A percentile compares a stretch with the other conserved stretches of the same genome.
Evolutionary conservation across 2,797 vertebrate species (phyloP).

Genomic region (Rousettus madagascariensis): DNA sequence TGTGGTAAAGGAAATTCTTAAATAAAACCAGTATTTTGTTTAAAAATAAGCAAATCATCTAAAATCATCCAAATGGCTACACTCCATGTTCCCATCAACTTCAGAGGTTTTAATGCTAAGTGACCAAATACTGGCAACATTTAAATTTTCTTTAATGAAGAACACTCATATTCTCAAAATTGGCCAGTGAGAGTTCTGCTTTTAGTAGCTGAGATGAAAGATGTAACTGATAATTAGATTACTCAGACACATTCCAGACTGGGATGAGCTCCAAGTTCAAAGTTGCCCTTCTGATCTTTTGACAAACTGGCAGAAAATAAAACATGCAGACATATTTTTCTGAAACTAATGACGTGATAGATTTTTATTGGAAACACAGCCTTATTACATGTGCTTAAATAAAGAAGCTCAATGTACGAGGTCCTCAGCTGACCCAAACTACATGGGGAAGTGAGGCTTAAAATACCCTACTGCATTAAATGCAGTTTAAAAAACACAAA

Average conservation of each 20-base stretch:
- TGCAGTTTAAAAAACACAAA: not conserved
- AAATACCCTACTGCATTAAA: not conserved
- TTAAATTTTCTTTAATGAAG: conserved; percentile 42
- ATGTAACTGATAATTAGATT: not conserved
- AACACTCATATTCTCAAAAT: not conserved
- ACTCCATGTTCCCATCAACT: not conserved
- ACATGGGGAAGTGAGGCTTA: not conserved
- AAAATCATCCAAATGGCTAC: not conserved
- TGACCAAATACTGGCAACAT: not conserved
- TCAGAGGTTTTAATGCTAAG: conserved; percentile 27
- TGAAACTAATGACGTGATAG: not conserved
- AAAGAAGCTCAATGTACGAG: not conserved
- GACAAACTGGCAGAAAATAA: not conserved
- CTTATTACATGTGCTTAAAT: conserved; percentile 15
- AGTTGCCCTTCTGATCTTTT: not conserved
- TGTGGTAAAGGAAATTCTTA: conserved; percentile 16
- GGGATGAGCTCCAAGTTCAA: not conserved
- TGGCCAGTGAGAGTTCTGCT: not conserved
- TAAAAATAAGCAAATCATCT: conserved; percentile 48
- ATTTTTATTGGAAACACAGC: not conserved
- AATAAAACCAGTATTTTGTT: conserved; percentile 35
- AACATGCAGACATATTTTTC: not conserved
- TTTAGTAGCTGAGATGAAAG: not conserved
- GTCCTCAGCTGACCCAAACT: not conserved
- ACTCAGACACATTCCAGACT: not conserved